Evolutionary conservation across 1,140 invertebrate species (phyloP), one percentile per base, ranked within the genome.

Genomic region (Drosophila santomea): DNA sequence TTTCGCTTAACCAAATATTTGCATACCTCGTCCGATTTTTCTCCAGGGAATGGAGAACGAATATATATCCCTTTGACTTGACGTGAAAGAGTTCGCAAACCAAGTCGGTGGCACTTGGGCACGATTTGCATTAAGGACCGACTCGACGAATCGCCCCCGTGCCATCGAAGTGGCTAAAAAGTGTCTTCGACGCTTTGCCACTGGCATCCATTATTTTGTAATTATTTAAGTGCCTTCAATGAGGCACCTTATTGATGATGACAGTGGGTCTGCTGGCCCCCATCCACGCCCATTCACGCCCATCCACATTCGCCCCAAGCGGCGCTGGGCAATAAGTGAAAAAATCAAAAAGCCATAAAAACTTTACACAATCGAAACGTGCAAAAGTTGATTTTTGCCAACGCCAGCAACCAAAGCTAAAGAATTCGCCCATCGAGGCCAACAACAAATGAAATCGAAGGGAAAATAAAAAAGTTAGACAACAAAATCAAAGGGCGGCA

Each of bases 281-380:
- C 51, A 55, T 36, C 36, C 59, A 36, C 25, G 17, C 39, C 32
- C n/a, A 28, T n/a, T 2, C 38, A 52, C 44, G 38, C 20, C 47
- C 32, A 15, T 14, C 7, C 41, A 51, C n/a, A 32, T 17, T 20
- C 55, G 17, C 55, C 41, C 11, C 36, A 20, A 32, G 41, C 55
- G 54, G 39, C 39, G 17, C 52, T 14, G 38, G 73, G 80, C 84
- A 88, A 88, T 88, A 88, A 88, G 84, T 89, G 80, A 89, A 90
- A 90, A 90, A 90, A 90, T 90, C 86, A 90, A 90, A 90, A 90
- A 83, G 86, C 86, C 86, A 90, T 90, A 90, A 90, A 90, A 90
- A 90, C 86, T 90, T 86, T 90, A 90, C 86, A 90, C 86, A 90
- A 90, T 90, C 86, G 86, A 80, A 90, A 90, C 86, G 86, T 90